Base-by-base conservation (phyloP, 2,888 invertebrate species). In the Zaprionus obscuricornis region DNA sequence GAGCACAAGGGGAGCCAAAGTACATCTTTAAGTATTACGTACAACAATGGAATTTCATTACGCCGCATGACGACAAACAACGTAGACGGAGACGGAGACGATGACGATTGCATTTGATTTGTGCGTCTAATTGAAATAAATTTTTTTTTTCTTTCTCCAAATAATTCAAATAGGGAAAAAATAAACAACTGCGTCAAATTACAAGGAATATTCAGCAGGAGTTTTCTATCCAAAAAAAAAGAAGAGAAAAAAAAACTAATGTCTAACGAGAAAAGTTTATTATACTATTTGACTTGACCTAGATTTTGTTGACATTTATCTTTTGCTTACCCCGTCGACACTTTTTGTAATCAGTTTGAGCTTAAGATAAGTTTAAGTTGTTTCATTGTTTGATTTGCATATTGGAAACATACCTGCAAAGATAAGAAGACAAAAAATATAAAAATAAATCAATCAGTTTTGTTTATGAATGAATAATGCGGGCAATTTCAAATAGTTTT, bases 91-190 rank as follows among this genome's bases (percentile, higher is more conserved):
- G 8, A 24, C n/a, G n/a, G n/a, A n/a, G n/a, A 13, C 40, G 57
- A 47, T 26, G 58, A 52, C 20, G 64, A 43, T 36, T 52, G 46
- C 42, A 33, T 58, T 63, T 66, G 63, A 66, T 66, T 63, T 71
- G 57, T 62, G 65, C 65, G 46, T 66, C 46, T 64, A 59, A 67
- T 72, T 72, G 71, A 71, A 72, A 58, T 52, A 39, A 64, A 67
- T 67, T 63, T 50, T 17, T n/a, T n/a, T n/a, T n/a, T n/a, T n/a
- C n/a, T n/a, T n/a, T n/a, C n/a, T n/a, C n/a, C n/a, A n/a, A n/a
- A n/a, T n/a, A n/a, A n/a, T n/a, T 18, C 11, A 49, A 26, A 8
- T 27, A 34, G 11, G n/a, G n/a, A n/a, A n/a, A n/a, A n/a, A n/a
- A n/a, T n/a, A n/a, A n/a, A n/a, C n/a, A n/a, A n/a, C n/a, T n/a